A percentile compares a stretch with the other conserved stretches of the same genome.
phyloP scores from a whole-genome alignment of 2,797 vertebrate genomes.

The Malacoctenus gilli region DNA sequence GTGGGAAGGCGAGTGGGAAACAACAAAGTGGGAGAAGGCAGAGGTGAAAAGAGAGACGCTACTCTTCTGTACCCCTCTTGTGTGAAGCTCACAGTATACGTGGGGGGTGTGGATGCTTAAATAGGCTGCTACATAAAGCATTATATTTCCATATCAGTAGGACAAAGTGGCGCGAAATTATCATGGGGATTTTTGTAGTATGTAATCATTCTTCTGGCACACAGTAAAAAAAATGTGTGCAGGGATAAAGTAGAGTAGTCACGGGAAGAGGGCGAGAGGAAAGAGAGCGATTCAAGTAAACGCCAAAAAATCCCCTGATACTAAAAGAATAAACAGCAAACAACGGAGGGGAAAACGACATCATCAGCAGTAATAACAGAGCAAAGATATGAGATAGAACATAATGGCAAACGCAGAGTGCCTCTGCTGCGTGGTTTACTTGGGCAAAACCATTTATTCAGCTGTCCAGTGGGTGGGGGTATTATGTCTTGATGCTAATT shows the following conservation, averaged over 20 bases:
- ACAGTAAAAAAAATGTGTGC: slow-evolving; percentile 4
- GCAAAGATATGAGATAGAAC: slow-evolving; percentile 46
- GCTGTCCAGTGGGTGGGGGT: slow-evolving; percentile 77
- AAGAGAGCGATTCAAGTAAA: slow-evolving; percentile 19
- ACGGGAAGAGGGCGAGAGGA: not conserved
- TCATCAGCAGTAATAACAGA: slow-evolving; percentile 65
- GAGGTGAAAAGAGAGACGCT: not conserved
- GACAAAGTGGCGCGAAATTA: not conserved
- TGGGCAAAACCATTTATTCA: slow-evolving; percentile 68
- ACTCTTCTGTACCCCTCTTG: too few species aligned
- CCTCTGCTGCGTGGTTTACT: slow-evolving; percentile 54
- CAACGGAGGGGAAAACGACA: slow-evolving; percentile 48
- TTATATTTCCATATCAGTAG: not conserved
- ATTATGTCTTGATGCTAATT: slow-evolving; percentile 80
- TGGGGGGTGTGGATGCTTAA: not conserved
- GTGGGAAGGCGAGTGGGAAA: not conserved
- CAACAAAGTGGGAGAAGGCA: not conserved
- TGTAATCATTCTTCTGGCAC: not conserved
- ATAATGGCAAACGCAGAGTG: slow-evolving; percentile 53
- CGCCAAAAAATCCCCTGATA: slow-evolving; percentile 28
- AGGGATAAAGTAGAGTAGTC: not conserved
- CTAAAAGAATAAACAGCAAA: slow-evolving; percentile 47
- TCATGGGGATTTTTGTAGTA: not conserved
- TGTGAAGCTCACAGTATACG: not conserved
- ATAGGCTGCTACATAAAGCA: not conserved